Conservation (phyloP, 2,888 invertebrate genomes). For the Neoscelio sp. region DNA sequence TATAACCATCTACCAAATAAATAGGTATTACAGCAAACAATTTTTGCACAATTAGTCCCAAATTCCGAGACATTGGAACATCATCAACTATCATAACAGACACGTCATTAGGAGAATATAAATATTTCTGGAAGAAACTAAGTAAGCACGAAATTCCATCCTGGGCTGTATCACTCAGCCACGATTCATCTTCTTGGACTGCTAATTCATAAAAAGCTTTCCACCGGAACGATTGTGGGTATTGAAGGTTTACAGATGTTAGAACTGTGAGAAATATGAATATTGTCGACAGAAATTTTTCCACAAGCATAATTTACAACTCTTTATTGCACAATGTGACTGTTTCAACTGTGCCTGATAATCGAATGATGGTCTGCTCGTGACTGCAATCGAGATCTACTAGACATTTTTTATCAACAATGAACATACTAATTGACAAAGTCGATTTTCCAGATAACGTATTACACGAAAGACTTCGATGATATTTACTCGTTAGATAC, state of each 20-base stretch:
- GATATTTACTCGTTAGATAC: slow-evolving; percentile 20
- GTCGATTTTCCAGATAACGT: slow-evolving; percentile 32
- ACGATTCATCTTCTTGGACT: not conserved
- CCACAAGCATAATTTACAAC: slow-evolving; percentile 8
- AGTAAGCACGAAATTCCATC: slow-evolving; percentile 13
- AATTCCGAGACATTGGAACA: too few relatives aligned
- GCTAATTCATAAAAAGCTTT: not conserved
- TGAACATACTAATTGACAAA: slow-evolving; percentile 12
- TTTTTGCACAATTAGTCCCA: too few relatives aligned
- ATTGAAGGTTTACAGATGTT: slow-evolving; percentile 24
- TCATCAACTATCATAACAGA: too few relatives aligned
- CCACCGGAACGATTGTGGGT: not conserved
- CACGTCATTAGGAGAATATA: not conserved
- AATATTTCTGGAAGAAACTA: slow-evolving; percentile 12
- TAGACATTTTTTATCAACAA: slow-evolving; percentile 29
- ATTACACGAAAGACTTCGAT: slow-evolving; percentile 12
- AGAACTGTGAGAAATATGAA: not conserved
- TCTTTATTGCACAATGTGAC: slow-evolving; percentile 2
- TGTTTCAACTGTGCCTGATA: slow-evolving; percentile 9
- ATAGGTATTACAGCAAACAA: too few relatives aligned
- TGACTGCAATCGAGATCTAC: slow-evolving; percentile 34
- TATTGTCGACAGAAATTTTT: not conserved
- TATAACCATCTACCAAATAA: too few relatives aligned
- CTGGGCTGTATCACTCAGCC: not conserved
- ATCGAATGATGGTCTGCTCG: slow-evolving; percentile 7